Evolutionary conservation across 2,888 invertebrate genomes (phyloP).

Genomic region (Aporophyla lueneburgensis): DNA sequence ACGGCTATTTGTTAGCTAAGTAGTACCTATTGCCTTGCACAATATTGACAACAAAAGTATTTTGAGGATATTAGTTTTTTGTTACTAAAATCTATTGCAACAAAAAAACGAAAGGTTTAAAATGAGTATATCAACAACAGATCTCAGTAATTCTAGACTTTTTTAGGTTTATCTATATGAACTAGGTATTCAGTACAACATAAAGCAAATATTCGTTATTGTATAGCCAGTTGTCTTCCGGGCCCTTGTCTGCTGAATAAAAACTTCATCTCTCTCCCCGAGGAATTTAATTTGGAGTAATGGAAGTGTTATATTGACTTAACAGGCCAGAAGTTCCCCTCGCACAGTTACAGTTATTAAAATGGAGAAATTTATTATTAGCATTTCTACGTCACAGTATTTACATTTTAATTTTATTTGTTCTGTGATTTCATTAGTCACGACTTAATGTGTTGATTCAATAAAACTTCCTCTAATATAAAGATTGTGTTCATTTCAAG

Average conservation of each 20-base stretch:
- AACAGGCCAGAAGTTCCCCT: slow-evolving; percentile 90
- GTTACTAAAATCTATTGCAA: not conserved
- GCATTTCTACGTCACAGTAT: slow-evolving; percentile 89
- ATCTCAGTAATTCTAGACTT: not conserved
- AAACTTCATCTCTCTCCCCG: slow-evolving; percentile 90
- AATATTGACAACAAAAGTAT: not conserved
- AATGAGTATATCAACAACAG: not conserved
- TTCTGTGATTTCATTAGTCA: slow-evolving; percentile 90
- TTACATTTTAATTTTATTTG: slow-evolving; percentile 91
- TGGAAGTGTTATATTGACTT: slow-evolving; percentile 91
- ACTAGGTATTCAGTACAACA: slow-evolving; percentile 64
- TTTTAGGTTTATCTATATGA: too few species aligned
- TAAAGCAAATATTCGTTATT: slow-evolving; percentile 67
- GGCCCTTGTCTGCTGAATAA: slow-evolving; percentile 87
- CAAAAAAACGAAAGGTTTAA: not conserved
- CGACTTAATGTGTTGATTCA: slow-evolving; percentile 86
- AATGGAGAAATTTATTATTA: slow-evolving; percentile 91
- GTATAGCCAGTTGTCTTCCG: slow-evolving; percentile 81
- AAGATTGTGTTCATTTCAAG: slow-evolving; percentile 68
- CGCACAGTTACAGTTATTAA: slow-evolving; percentile 90
- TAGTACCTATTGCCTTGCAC: slow-evolving; percentile 19
- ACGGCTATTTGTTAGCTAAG: slow-evolving; percentile 73
- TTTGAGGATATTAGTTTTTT: not conserved
- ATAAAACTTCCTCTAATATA: slow-evolving; percentile 78
- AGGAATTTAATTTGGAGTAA: slow-evolving; percentile 91